Base-by-base conservation (phyloP, 2,113 vertebrate species). In the Callopanchax toddi region DNA sequence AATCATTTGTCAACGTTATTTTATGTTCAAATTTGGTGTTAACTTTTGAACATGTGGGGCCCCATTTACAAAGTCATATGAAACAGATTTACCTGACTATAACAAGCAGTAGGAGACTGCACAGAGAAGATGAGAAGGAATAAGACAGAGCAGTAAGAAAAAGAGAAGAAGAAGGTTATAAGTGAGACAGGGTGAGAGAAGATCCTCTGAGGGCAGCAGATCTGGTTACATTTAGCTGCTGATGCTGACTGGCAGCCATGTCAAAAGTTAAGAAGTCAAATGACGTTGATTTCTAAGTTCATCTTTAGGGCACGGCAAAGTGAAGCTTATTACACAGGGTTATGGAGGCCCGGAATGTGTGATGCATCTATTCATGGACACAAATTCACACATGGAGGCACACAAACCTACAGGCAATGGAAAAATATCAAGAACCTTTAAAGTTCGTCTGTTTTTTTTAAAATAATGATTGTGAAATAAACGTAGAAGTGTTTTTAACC, bases 241-340 rank as follows among this genome's bases (percentile, higher is more conserved):
- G 87, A 85, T 75, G 79, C 46, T 87, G 85, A 87, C 67, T 85
- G 82, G 79, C 85, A 89, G 85, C 83, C 78, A 69, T 81, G 88
- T 88, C 87, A 89, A 76, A 86, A 84, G 72, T 63, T 43, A 60
- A 67, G 73, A 68, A 84, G 79, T 79, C 82, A 89, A 84, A 85
- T 64, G 55, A 77, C 71, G 74, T 52, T 74, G 77, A 83, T 82
- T 78, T 60, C 71, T 71, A 63, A 81, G 87, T 87, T 90, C 85
- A 90, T 89, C 80, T 84, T 67, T 55, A 67, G 89, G 89, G 69
- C 85, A 88, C 20, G 69, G 78, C 71, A 67, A 71, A 78, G 67
- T 76, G 72, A 85, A 86, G 86, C 83, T 83, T 66, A 69, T 88
- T 85, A 85, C 73, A 42, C 69, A 67, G 71, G 57, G 49, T 40